These are phyloP conservation scores for Bembecia ichneumoniformis DNA, from an alignment of 2,888 invertebrate species.

Conservation along the genomic window DNA sequence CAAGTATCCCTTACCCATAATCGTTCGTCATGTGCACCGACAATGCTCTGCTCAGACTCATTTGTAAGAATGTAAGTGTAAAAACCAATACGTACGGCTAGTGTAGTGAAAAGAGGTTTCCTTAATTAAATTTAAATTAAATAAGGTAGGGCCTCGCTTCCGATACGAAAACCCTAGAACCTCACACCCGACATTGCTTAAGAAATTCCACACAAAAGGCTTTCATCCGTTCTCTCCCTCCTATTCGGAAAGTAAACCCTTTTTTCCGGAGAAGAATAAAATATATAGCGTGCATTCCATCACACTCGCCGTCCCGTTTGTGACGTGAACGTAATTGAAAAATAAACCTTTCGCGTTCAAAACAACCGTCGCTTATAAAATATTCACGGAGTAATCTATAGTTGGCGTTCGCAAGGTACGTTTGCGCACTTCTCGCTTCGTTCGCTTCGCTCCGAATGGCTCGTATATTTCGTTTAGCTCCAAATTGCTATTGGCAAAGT, in stretches of 20 bases:
- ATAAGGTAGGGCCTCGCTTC: slow-evolving; percentile 15
- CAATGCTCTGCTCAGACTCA: too few species aligned
- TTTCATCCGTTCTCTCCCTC: slow-evolving; percentile 9
- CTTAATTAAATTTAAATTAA: slow-evolving; percentile 14
- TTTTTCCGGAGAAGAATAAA: slow-evolving; percentile 35
- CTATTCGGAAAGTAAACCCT: slow-evolving; percentile 24
- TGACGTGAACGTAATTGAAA: slow-evolving; percentile 32
- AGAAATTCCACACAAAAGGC: slow-evolving; percentile 27
- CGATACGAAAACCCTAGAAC: slow-evolving; percentile 7
- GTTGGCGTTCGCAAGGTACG: not conserved
- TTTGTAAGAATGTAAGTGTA: too few species aligned
- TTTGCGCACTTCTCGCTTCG: not conserved
- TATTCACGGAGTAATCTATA: slow-evolving; percentile 8
- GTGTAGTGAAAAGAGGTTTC: not conserved
- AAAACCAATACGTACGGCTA: not conserved
- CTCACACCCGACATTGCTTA: slow-evolving; percentile 16
- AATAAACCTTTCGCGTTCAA: slow-evolving; percentile 21
- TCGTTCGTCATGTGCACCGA: too few species aligned
- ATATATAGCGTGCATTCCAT: slow-evolving; percentile 41
- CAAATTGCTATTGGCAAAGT: not conserved
- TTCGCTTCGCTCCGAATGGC: not conserved
- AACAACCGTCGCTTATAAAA: slow-evolving; percentile 6
- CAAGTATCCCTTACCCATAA: too few species aligned
- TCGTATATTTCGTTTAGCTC: not conserved
- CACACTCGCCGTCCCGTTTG: slow-evolving; percentile 16